A percentile compares a stretch with the other conserved stretches of the same genome.
phyloP scores from a whole-genome alignment of 1,140 invertebrate species.

The Zaprionus gabonicus region DNA sequence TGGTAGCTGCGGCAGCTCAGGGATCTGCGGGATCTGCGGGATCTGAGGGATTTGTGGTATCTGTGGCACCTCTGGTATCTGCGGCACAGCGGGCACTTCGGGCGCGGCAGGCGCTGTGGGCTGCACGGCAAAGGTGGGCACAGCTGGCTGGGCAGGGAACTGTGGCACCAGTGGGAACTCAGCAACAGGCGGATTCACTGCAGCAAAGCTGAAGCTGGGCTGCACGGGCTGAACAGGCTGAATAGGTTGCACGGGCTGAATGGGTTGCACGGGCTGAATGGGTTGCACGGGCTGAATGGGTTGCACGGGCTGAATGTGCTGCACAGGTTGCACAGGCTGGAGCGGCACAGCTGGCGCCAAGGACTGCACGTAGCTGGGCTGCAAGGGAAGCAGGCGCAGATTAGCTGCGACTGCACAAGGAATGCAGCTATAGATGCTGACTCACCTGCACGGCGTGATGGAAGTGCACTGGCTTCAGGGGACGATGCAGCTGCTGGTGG shows the following conservation, averaged over 20 bases:
- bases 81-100: slow-evolving; percentile 44
- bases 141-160: slow-evolving; percentile 45
- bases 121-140: slow-evolving; percentile 33
- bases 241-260: slow-evolving; percentile 35
- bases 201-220: slow-evolving; percentile 47
- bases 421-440: background rate
- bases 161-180: slow-evolving; percentile 44
- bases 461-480: slow-evolving; percentile 62
- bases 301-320: slow-evolving; percentile 48
- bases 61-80: slow-evolving; percentile 36
- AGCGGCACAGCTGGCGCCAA: slow-evolving; percentile 26
- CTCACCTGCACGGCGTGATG: slow-evolving; percentile 67
- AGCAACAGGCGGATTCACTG: slow-evolving; percentile 30
- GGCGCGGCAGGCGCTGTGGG: slow-evolving; percentile 33
- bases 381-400: background rate
- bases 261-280: slow-evolving; percentile 28
- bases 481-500: slow-evolving; percentile 68
- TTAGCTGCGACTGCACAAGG: background rate
- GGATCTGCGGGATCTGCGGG: slow-evolving; percentile 34
- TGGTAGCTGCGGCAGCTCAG: slow-evolving; percentile 28
- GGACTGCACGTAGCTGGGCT: slow-evolving; percentile 61
- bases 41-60: slow-evolving; percentile 28
- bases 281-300: slow-evolving; percentile 50
- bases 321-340: slow-evolving; percentile 47
- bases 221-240: slow-evolving; percentile 55